These are phyloP conservation scores for Leptinotarsa tumamoca DNA, from an alignment of 2,888 invertebrate genomes.

Conservation along the genomic window DNA sequence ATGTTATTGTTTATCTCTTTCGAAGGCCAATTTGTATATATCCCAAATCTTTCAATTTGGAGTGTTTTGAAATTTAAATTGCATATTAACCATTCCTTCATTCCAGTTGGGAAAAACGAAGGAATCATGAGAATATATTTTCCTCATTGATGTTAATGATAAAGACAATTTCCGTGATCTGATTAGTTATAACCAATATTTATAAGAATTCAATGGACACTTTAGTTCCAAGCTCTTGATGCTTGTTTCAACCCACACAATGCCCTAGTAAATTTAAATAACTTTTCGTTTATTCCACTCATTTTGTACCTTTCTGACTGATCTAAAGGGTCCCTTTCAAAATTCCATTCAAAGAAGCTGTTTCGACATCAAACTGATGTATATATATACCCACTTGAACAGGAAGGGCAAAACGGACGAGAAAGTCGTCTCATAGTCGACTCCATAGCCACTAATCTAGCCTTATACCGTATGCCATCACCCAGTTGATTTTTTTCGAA, in stretches of 20 bases:
- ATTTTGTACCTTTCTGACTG: not conserved
- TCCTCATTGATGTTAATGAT: not conserved
- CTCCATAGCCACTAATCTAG: too few species aligned
- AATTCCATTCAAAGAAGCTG: not conserved
- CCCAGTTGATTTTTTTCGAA: too few species aligned
- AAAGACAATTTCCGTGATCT: not conserved
- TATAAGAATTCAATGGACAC: not conserved
- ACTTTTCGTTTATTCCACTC: not conserved
- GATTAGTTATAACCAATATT: not conserved
- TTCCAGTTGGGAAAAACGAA: not conserved
- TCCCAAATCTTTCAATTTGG: not conserved
- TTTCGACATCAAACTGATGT: too few species aligned
- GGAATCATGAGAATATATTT: not conserved
- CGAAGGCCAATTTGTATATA: not conserved
- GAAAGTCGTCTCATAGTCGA: too few species aligned
- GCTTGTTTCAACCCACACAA: constrained; percentile 11
- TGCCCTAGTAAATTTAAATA: not conserved
- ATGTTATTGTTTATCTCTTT: not conserved
- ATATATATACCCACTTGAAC: too few species aligned
- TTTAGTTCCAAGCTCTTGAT: constrained; percentile 1
- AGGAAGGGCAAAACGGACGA: too few species aligned
- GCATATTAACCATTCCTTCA: not conserved
- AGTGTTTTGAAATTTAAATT: not conserved
- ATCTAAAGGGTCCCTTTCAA: not conserved
- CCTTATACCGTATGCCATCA: too few species aligned